Evolutionary conservation across 2,888 invertebrate genomes (phyloP).

Genomic region (Parnassius apollo): DNA sequence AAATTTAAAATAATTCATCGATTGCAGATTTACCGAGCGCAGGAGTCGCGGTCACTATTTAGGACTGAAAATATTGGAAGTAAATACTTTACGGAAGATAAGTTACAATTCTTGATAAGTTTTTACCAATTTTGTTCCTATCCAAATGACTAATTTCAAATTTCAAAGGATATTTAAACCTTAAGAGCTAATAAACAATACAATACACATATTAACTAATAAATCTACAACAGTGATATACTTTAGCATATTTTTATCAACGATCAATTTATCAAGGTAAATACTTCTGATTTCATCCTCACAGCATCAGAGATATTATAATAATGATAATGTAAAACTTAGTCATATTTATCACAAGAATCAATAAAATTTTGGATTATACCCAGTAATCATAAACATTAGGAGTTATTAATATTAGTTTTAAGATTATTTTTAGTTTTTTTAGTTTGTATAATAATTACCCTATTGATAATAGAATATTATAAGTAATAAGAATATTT

Average conservation of each 20-base stretch:
- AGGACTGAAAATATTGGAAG: not conserved
- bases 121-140: not conserved
- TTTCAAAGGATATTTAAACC: not conserved
- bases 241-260: slow-evolving; percentile 2
- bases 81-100: not conserved
- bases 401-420: not conserved
- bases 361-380: slow-evolving; percentile 8
- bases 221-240: slow-evolving; percentile 1
- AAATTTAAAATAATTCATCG: too few relatives aligned
- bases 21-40: too few relatives aligned
- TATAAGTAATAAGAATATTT: too few relatives aligned
- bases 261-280: not conserved
- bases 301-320: not conserved
- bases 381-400: not conserved
- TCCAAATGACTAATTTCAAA: not conserved
- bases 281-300: not conserved
- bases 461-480: not conserved
- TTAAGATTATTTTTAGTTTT: not conserved
- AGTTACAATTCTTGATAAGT: not conserved
- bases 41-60: too few relatives aligned
- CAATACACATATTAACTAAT: not conserved
- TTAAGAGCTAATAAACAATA: not conserved
- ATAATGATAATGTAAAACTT: slow-evolving; percentile 1
- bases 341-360: slow-evolving; percentile 20
- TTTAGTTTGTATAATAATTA: not conserved